phyloP scores from a whole-genome alignment of 1,140 invertebrate species.

The Drosophila nasuta region DNA sequence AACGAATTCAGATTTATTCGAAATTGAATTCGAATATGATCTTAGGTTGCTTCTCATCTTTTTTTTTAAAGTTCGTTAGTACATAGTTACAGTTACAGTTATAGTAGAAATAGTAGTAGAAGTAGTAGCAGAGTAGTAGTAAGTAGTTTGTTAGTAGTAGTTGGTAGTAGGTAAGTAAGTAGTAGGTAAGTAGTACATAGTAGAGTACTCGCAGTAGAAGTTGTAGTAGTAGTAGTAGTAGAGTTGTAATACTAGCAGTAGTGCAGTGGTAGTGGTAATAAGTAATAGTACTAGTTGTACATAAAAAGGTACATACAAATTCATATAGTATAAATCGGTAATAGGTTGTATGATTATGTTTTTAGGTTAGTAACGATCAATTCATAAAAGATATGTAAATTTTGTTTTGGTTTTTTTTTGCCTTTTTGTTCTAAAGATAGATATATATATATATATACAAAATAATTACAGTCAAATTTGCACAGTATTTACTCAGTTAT shows the following conservation, averaged over 20 bases:
- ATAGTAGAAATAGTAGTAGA: not conserved
- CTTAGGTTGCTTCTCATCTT: constrained; percentile 30
- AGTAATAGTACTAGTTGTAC: constrained; percentile 18
- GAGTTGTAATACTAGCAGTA: constrained; percentile 12
- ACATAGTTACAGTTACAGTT: constrained; percentile 18
- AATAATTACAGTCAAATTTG: constrained; percentile 56
- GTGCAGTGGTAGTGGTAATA: constrained; percentile 16
- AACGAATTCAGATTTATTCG: constrained; percentile 27
- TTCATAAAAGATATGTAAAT: constrained; percentile 44
- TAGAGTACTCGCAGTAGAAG: constrained; percentile 27
- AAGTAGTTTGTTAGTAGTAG: constrained; percentile 14
- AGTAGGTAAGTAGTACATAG: constrained; percentile 34
- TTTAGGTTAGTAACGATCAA: constrained; percentile 37
- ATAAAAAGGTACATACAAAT: constrained; percentile 48
- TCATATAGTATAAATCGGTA: constrained; percentile 33
- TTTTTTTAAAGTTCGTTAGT: constrained; percentile 33
- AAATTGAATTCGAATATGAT: constrained; percentile 34
- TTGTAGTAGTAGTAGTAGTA: constrained; percentile 34
- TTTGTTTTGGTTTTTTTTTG: constrained; percentile 14
- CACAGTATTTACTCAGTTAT: constrained; percentile 42
- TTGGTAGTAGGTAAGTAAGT: constrained; percentile 5
- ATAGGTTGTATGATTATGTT: constrained; percentile 45
- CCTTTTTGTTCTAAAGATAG: constrained; percentile 13
- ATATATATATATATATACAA: constrained; percentile 19
- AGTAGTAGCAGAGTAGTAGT: constrained; percentile 17